These are phyloP conservation scores for Drosophila subobscura DNA, from an alignment of 1,140 invertebrate genomes.

Conservation along the genomic window DNA sequence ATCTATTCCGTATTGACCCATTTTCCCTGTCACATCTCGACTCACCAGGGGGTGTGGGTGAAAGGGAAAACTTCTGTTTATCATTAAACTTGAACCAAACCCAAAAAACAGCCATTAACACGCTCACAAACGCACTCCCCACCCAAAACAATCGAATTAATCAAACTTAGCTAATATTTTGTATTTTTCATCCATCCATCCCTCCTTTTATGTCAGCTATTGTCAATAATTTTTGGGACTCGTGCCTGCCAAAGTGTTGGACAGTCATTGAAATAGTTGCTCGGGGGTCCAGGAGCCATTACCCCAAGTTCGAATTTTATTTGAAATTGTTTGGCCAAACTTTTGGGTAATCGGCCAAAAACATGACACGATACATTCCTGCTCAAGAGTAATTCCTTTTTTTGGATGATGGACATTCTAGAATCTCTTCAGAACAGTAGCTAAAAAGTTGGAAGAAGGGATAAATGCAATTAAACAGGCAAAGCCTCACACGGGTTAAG, in stretches of 20 bases:
- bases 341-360: too few relatives aligned
- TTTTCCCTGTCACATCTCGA: slow-evolving; percentile 41
- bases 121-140: neutral
- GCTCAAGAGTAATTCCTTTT: too few relatives aligned
- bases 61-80: neutral
- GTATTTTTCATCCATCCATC: too few relatives aligned
- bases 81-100: slow-evolving; percentile 21
- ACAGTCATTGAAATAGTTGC: slow-evolving; percentile 48
- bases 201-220: slow-evolving; percentile 36
- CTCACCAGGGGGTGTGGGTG: too few relatives aligned
- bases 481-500: too few relatives aligned
- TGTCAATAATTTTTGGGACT: slow-evolving; percentile 32
- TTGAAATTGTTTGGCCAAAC: slow-evolving; percentile 4
- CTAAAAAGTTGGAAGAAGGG: too few relatives aligned
- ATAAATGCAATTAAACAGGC: too few relatives aligned
- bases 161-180: slow-evolving; percentile 62
- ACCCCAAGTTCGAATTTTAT: slow-evolving; percentile 10
- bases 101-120: neutral
- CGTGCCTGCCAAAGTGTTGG: slow-evolving; percentile 23
- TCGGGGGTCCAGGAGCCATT: too few relatives aligned
- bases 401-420: too few relatives aligned
- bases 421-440: too few relatives aligned
- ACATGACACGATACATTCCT: neutral
- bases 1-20: slow-evolving; percentile 51
- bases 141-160: slow-evolving; percentile 50